Percentiles rank a stretch among this genome's conserved stretches.
Evolutionary conservation across 2,888 invertebrate genomes (phyloP).

Genomic region (Malthinus flaveolus): DNA sequence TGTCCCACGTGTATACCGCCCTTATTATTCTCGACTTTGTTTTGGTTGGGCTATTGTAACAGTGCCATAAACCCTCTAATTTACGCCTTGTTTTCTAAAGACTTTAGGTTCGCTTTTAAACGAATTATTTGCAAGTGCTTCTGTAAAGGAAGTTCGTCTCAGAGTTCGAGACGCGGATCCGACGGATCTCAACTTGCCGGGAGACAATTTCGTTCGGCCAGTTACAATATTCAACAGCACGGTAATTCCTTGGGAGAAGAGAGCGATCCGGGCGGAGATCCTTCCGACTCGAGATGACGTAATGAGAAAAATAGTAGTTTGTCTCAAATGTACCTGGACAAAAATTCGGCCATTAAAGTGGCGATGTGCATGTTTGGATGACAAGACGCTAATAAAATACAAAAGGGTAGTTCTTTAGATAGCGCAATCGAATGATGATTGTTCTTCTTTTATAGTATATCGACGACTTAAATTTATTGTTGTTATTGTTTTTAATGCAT

Average conservation of each 20-base stretch:
- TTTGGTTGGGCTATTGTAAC: slow-evolving; percentile 98
- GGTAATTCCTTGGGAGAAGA: slow-evolving; percentile 62
- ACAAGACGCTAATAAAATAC: slow-evolving; percentile 31
- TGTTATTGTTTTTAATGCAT: slow-evolving; percentile 30
- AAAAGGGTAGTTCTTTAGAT: not conserved
- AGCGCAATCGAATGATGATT: slow-evolving; percentile 1
- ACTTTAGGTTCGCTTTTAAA: slow-evolving; percentile 94
- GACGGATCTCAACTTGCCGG: slow-evolving; percentile 61
- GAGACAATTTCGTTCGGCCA: slow-evolving; percentile 59
- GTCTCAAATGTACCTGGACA: slow-evolving; percentile 46
- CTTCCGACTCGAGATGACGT: slow-evolving; percentile 62
- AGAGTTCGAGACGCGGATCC: slow-evolving; percentile 59
- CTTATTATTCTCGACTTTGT: slow-evolving; percentile 85
- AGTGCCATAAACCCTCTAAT: slow-evolving; percentile 95
- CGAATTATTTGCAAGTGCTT: slow-evolving; percentile 86
- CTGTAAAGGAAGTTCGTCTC: slow-evolving; percentile 59
- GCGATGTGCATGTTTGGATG: slow-evolving; percentile 52
- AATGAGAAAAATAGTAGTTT: slow-evolving; percentile 42
- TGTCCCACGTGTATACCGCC: slow-evolving; percentile 84
- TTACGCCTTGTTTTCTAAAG: slow-evolving; percentile 92
- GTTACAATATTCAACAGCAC: slow-evolving; percentile 60
- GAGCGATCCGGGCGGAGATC: slow-evolving; percentile 58
- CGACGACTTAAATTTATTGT: not conserved
- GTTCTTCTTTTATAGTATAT: slow-evolving; percentile 2
- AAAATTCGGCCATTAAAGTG: slow-evolving; percentile 48